Percentiles rank a stretch among this genome's conserved stretches.
phyloP scores from a whole-genome alignment of 2,888 invertebrate species.

The Orchestes rusci region DNA sequence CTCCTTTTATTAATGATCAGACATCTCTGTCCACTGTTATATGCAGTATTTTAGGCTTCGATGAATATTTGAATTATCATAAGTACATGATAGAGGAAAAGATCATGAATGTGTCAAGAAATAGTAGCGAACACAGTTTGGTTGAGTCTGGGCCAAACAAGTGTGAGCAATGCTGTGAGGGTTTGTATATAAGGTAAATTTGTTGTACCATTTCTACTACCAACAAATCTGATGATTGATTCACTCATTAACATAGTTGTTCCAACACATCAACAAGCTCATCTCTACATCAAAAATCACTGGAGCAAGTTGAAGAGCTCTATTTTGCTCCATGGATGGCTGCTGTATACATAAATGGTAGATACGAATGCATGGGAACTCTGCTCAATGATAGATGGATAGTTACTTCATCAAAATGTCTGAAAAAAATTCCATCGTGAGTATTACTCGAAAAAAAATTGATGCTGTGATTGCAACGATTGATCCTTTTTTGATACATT shows the following conservation, averaged over 20 bases:
- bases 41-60: conserved; percentile 63
- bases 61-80: conserved; percentile 38
- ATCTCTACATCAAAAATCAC: conserved; percentile 9
- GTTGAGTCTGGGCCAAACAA: conserved; percentile 3
- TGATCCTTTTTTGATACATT: no score
- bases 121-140: not conserved
- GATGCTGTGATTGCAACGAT: no score
- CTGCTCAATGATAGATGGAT: conserved; percentile 63
- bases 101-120: not conserved
- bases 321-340: conserved; percentile 66
- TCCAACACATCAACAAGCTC: conserved; percentile 34
- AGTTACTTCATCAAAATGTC: conserved; percentile 49
- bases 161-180: conserved; percentile 42
- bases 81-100: conserved; percentile 25
- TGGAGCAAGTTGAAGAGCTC: conserved; percentile 28
- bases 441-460: not conserved
- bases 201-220: not conserved
- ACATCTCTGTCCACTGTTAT: conserved; percentile 47
- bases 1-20: conserved; percentile 43
- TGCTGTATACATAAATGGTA: conserved; percentile 63
- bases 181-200: conserved; percentile 45
- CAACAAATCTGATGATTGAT: no score
- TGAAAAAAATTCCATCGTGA: conserved; percentile 25
- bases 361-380: conserved; percentile 61
- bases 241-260: no score